A percentile compares a stretch with the other conserved stretches of the same genome.
Evolutionary conservation across 2,797 vertebrate genomes (phyloP).

Genomic region (Pempheris klunzingeri): DNA sequence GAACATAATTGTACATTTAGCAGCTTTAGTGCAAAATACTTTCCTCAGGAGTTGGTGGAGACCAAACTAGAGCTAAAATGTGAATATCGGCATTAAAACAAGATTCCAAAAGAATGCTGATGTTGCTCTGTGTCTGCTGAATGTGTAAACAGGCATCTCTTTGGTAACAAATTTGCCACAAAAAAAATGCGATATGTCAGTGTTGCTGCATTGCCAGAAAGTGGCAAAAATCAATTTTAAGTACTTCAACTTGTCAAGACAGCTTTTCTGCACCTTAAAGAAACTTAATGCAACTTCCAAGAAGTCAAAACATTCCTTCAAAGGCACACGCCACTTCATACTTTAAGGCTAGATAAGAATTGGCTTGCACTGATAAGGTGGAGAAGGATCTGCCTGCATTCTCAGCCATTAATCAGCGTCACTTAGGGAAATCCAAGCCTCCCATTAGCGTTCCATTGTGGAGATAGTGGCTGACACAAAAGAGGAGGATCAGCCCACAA

Average conservation of each 20-base stretch:
- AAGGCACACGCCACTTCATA: conserved; percentile 46
- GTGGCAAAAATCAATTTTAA: not conserved
- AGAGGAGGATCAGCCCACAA: conserved; percentile 67
- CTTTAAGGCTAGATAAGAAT: conserved; percentile 48
- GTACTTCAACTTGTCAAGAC: not conserved
- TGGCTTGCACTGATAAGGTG: conserved; percentile 55
- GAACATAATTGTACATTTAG: not conserved
- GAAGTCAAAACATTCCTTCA: conserved; percentile 45
- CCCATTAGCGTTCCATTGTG: conserved; percentile 72
- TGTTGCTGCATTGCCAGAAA: not conserved
- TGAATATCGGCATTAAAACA: not conserved
- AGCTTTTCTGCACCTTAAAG: not conserved
- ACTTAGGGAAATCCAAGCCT: conserved; percentile 77
- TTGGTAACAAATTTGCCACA: too few relatives aligned
- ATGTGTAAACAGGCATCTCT: not conserved
- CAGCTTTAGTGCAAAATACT: not conserved
- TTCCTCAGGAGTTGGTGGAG: not conserved
- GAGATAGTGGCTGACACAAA: conserved; percentile 74
- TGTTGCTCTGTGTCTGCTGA: not conserved
- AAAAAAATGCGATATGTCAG: not conserved
- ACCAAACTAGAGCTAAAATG: not conserved
- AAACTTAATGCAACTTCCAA: conserved; percentile 14
- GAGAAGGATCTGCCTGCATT: conserved; percentile 55
- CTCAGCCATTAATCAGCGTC: conserved; percentile 78
- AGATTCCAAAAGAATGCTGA: not conserved